A percentile compares a stretch with the other conserved stretches of the same genome.
Conservation (phyloP, 2,113 vertebrate genomes). For the Hypomesus transpacificus region DNA sequence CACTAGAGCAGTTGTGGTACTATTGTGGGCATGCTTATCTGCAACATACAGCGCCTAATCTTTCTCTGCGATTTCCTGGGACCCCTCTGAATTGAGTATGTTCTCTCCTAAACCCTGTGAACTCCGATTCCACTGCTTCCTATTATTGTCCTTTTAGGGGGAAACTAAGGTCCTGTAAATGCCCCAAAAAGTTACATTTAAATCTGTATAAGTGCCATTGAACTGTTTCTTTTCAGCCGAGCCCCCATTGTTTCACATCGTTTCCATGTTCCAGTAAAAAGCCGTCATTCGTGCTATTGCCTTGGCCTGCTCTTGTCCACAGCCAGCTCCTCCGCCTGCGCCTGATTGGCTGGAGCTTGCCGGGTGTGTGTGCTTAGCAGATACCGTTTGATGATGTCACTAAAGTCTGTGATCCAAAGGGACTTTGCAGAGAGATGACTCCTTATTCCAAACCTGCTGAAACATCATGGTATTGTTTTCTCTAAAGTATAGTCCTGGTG, state of each 20-base stretch:
- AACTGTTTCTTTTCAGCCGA: constrained; percentile 15
- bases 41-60: too few relatives aligned
- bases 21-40: too few relatives aligned
- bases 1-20: too few relatives aligned
- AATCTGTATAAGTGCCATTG: constrained; percentile 25
- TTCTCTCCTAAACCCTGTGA: too few relatives aligned
- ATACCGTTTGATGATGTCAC: constrained; percentile 33
- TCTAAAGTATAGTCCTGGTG: background rate
- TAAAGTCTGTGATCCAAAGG: constrained; percentile 26
- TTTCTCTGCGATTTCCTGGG: too few relatives aligned
- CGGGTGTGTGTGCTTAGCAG: constrained; percentile 21
- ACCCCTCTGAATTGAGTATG: too few relatives aligned
- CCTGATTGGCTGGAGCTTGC: constrained; percentile 25
- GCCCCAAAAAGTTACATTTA: constrained; percentile 45
- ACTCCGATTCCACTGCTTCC: constrained; percentile 26
- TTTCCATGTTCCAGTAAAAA: constrained; percentile 50
- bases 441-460: background rate
- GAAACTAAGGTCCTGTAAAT: constrained; percentile 36
- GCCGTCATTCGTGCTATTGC: constrained; percentile 49
- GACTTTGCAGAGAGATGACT: constrained; percentile 9
- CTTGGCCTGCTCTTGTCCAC: constrained; percentile 42
- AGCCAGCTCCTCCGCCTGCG: background rate
- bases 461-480: background rate
- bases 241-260: constrained; percentile 39
- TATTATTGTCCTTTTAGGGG: constrained; percentile 46